Base-by-base conservation (phyloP, 2,113 vertebrate genomes). In the Salvator merianae region DNA sequence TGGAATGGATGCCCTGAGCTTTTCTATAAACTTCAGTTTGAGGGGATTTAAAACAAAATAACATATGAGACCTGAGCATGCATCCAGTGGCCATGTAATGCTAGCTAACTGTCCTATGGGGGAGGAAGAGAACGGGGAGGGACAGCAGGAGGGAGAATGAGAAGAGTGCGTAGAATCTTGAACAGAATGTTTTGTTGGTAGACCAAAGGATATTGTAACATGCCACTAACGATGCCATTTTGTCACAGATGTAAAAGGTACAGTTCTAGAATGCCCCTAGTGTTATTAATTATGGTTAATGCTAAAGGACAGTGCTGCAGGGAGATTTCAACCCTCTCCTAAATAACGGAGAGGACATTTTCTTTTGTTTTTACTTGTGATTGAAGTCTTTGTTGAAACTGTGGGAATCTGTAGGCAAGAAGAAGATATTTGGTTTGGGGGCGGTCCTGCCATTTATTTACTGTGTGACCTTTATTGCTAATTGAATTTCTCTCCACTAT, bases 381-480 rank as follows among this genome's bases (percentile, higher is more conserved):
- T 84, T 81, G 34, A 91, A 73, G 88, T 88, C 87, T 81, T 88
- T 91, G 88, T 92, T 86, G 75, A 77, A 90, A 82, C 79, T 93
- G 88, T 89, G 90, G 83, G 85, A 90, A 90, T 77, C 81, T 86
- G 83, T 40, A 87, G 71, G 70, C 34, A 83, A 77, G 80, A 83
- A 63, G 55, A 85, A 86, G 36, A 88, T 84, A 84, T 22, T 87
- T 87, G n/a, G 38, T 87, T 90, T 89, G 88, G 73, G 83, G 72
- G 38, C 18, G 77, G 69, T 47, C 43, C 14, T 32, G 50, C 40
- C 77, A 34, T 7, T 70, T n/a, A 86, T 72, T 82, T 86, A 77
- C 79, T 24, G 18, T 26, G 83, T 86, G 43, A 30, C 26, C 26
- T 63, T 86, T 50, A 72, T 30, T 87, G 32, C 72, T 90, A 85